Percentiles rank a stretch among this genome's conserved stretches.
Evolutionary conservation across 2,888 invertebrate species (phyloP).

Genomic region (Lepidonotus clava): DNA sequence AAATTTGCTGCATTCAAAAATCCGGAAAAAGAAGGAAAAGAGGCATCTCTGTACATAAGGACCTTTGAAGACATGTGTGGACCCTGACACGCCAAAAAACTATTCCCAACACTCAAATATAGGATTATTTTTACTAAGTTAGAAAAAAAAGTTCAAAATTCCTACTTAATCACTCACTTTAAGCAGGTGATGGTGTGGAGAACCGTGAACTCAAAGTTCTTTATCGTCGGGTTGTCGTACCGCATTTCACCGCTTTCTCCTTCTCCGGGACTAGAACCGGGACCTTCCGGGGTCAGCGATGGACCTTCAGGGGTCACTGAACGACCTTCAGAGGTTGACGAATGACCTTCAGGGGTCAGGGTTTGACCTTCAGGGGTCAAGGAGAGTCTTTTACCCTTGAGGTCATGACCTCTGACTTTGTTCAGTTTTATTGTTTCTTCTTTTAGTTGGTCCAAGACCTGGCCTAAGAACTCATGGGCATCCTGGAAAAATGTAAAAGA

Average conservation of each 20-base stretch:
- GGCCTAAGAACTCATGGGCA: conserved; percentile 79
- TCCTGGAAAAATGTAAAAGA: conserved; percentile 75
- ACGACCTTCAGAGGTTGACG: no score
- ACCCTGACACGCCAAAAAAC: no score
- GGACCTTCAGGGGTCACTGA: neutral
- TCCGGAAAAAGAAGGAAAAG: no score
- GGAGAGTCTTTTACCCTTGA: neutral
- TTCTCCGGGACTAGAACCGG: neutral
- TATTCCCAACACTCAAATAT: neutral
- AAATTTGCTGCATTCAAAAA: no score
- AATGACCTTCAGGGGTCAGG: neutral
- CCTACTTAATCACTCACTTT: conserved; percentile 65
- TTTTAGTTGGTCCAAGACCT: conserved; percentile 78
- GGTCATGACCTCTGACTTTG: conserved; percentile 57
- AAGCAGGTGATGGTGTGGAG: conserved; percentile 73
- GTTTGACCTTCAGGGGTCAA: neutral
- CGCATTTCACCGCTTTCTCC: neutral
- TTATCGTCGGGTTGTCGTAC: conserved; percentile 70
- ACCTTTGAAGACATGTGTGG: no score
- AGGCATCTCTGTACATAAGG: no score
- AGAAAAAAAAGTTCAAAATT: neutral
- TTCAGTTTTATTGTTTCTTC: conserved; percentile 74
- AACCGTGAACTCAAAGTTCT: conserved; percentile 78
- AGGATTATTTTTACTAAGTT: neutral
- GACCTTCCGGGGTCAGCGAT: neutral